Evolutionary conservation across 2,888 invertebrate genomes (phyloP).

Genomic region (Mantis religiosa): DNA sequence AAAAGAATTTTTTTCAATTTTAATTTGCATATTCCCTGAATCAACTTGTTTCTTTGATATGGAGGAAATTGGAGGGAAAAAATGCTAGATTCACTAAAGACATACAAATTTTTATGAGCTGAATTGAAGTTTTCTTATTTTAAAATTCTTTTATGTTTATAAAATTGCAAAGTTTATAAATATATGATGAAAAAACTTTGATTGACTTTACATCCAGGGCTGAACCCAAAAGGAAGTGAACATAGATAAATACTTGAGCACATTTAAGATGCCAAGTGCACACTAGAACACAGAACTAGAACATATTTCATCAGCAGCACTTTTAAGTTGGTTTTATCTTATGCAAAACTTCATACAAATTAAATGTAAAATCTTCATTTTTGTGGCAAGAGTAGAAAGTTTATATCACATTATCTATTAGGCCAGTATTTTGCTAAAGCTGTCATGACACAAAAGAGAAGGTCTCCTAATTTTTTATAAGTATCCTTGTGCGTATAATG

Average conservation of each 20-base stretch:
- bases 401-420: neutral
- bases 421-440: neutral
- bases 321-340: neutral
- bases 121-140: neutral
- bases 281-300: neutral
- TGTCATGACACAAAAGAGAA: neutral
- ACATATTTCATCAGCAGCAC: neutral
- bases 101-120: neutral
- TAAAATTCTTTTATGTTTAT: neutral
- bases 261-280: neutral
- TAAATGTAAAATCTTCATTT: neutral
- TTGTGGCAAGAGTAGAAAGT: neutral
- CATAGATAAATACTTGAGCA: neutral
- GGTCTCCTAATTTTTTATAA: neutral
- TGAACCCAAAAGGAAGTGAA: neutral
- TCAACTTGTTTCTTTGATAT: constrained; percentile 1
- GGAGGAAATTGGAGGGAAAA: constrained; percentile 6
- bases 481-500: neutral
- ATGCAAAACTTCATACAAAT: neutral
- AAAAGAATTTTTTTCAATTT: neutral
- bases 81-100: neutral
- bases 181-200: neutral
- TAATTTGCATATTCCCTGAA: constrained; percentile 2
- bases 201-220: neutral
- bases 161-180: neutral